Conservation (phyloP, 2,888 invertebrate species). For the Mesorhabditis spiculigera region DNA sequence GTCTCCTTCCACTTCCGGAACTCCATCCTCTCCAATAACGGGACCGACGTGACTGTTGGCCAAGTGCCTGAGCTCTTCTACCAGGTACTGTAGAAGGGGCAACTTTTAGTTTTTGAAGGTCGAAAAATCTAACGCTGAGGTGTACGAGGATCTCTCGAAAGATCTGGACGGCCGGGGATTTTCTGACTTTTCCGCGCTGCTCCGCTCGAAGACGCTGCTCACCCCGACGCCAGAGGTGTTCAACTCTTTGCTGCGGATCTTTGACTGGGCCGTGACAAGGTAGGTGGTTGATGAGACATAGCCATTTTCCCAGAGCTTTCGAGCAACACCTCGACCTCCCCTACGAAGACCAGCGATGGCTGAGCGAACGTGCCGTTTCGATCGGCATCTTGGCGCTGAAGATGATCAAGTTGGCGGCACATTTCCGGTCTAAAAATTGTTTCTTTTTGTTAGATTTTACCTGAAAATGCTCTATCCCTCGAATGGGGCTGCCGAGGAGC, state of each 20-base stretch:
- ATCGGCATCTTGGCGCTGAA: conserved; percentile 9
- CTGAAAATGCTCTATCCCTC: conserved; percentile 11
- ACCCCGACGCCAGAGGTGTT: conserved; percentile 20
- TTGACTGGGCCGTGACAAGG: conserved; percentile 24
- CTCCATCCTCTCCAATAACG: conserved; percentile 94
- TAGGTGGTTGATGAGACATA: not conserved
- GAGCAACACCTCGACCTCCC: conserved; percentile 1
- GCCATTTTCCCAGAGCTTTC: not conserved
- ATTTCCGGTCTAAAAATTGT: not conserved
- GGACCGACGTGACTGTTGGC: conserved; percentile 94
- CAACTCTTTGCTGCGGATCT: conserved; percentile 17
- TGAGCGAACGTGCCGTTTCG: conserved; percentile 9
- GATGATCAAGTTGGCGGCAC: conserved; percentile 7
- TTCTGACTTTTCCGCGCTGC: not conserved
- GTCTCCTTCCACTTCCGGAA: conserved; percentile 83
- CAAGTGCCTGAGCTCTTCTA: conserved; percentile 88
- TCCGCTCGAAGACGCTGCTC: conserved; percentile 14
- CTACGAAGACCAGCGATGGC: conserved; percentile 7
- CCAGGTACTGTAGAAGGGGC: conserved; percentile 21
- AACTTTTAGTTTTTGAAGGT: not conserved
- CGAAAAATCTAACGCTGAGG: not conserved
- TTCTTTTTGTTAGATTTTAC: conserved; percentile 9
- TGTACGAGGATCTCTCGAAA: not conserved
- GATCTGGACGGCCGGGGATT: not conserved
- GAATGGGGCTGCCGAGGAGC: not conserved